Conservation (phyloP, 1,140 invertebrate genomes). For the Ericerus pela region DNA sequence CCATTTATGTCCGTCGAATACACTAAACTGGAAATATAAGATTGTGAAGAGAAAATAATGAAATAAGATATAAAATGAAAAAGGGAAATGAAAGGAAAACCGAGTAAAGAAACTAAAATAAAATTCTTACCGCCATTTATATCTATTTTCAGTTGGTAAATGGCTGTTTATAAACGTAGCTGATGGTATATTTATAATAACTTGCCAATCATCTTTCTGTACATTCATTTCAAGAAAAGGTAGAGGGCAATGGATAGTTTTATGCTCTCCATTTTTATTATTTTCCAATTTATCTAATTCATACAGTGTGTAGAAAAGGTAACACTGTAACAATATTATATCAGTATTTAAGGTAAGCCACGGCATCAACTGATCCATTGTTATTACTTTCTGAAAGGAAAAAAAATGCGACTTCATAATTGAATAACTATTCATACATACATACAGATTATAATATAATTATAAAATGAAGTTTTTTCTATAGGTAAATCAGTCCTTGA, state of each 20-base stretch:
- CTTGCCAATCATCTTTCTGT: neutral
- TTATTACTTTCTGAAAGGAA: too few relatives aligned
- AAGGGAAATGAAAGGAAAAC: neutral
- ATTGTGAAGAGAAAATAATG: neutral
- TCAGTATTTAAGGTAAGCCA: conserved; percentile 2
- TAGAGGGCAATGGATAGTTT: neutral
- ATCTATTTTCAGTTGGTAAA: neutral
- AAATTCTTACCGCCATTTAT: neutral
- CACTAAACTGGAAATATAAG: conserved; percentile 39
- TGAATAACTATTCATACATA: too few relatives aligned
- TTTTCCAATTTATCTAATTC: neutral
- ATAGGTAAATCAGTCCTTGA: too few relatives aligned
- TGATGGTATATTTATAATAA: neutral
- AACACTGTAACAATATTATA: neutral
- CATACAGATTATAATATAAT: too few relatives aligned
- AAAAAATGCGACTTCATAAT: too few relatives aligned
- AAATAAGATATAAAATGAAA: neutral
- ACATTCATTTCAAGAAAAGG: neutral
- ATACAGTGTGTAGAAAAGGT: neutral
- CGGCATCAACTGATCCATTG: neutral
- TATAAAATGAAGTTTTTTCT: too few relatives aligned
- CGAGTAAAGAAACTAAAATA: neutral
- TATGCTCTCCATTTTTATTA: neutral
- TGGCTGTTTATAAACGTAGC: neutral
- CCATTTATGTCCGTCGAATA: conserved; percentile 70